Conservation (phyloP, 2,888 invertebrate species). For the Rhamnusium bicolor region DNA sequence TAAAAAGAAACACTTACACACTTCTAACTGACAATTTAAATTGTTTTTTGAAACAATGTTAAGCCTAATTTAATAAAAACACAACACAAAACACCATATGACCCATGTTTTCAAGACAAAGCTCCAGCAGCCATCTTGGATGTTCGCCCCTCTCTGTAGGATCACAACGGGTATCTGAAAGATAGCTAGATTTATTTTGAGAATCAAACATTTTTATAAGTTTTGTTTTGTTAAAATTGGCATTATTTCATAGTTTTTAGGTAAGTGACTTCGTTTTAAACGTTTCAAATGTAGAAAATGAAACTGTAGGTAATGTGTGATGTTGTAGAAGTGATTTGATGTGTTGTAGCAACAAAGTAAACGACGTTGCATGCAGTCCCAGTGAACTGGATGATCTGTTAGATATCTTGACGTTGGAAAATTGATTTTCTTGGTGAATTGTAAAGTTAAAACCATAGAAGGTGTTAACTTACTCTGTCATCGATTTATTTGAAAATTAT, state of each 20-base stretch:
- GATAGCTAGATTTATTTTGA: conserved; percentile 49
- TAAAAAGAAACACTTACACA: conserved; percentile 8
- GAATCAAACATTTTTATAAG: conserved; percentile 50
- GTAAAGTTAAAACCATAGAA: too few relatives aligned
- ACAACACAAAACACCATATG: conserved; percentile 33
- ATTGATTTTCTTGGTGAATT: not conserved
- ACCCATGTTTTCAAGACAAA: conserved; percentile 52
- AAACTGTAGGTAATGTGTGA: conserved; percentile 52
- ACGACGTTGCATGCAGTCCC: conserved; percentile 54
- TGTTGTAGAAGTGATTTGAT: conserved; percentile 42
- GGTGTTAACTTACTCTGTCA: too few relatives aligned
- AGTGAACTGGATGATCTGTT: conserved; percentile 22
- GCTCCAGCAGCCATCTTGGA: conserved; percentile 65
- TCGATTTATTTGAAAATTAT: not conserved
- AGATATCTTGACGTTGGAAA: not conserved
- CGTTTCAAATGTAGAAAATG: conserved; percentile 47
- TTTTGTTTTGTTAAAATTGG: conserved; percentile 53
- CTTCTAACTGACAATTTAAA: not conserved
- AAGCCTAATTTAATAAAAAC: conserved; percentile 11
- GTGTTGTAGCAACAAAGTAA: conserved; percentile 42
- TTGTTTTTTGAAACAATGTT: not conserved
- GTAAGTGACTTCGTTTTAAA: conserved; percentile 55
- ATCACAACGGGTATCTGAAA: conserved; percentile 39
- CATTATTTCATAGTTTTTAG: conserved; percentile 50
- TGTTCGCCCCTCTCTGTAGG: conserved; percentile 59